Percentiles rank a stretch among this genome's conserved stretches.
These are phyloP conservation scores for Ptilonorhynchus violaceus DNA, from an alignment of 2,113 vertebrate genomes.

Conservation along the genomic window DNA sequence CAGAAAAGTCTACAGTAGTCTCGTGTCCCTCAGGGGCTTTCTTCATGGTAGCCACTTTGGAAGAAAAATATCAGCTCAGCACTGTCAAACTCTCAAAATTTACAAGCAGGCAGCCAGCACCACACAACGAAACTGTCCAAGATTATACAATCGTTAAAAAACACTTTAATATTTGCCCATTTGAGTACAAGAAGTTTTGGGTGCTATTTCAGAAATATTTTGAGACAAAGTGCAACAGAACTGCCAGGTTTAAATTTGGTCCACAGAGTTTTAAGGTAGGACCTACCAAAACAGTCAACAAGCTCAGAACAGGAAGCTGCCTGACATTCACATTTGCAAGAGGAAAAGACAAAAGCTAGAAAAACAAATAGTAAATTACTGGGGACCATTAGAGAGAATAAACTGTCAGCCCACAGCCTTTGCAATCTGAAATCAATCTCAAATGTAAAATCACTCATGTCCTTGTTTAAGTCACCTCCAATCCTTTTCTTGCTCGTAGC, in stretches of 20 bases:
- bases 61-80: slow-evolving; percentile 34
- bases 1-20: slow-evolving; percentile 29
- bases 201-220: background rate
- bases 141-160: background rate
- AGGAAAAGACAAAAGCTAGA: background rate
- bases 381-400: background rate
- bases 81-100: slow-evolving; percentile 20
- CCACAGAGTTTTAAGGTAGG: background rate
- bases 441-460: background rate
- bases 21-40: background rate
- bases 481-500: background rate
- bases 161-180: background rate
- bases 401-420: background rate
- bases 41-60: slow-evolving; percentile 39
- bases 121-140: background rate
- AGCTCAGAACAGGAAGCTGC: background rate
- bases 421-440: background rate
- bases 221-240: background rate
- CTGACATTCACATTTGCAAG: background rate
- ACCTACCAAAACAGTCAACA: background rate
- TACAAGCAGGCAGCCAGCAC: background rate
- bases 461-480: background rate
- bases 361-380: background rate
- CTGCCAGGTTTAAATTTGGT: background rate
- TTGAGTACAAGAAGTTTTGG: background rate